Conservation (phyloP, 2,797 vertebrate genomes). For the Peromyscus melanophrys region DNA sequence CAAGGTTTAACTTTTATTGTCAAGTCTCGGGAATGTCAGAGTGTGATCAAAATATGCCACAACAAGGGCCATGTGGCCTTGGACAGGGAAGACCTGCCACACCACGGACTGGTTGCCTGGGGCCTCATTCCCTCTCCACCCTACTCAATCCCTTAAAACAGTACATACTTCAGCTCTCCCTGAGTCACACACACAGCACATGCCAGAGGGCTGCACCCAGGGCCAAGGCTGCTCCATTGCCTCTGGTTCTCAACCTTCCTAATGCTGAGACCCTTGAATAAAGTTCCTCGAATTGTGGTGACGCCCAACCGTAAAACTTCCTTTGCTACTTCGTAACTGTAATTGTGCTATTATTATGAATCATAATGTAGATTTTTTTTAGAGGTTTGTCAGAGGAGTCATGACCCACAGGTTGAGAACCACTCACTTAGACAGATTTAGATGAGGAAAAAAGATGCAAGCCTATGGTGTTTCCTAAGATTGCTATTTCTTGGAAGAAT, state of each 20-base stretch:
- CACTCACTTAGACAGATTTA: constrained; percentile 1
- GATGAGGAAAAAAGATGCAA: constrained; percentile 55
- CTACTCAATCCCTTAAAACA: background rate
- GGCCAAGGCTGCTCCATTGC: background rate
- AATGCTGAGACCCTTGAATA: background rate
- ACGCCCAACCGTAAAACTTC: background rate
- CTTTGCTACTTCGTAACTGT: background rate
- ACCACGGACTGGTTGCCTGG: background rate
- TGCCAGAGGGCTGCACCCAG: background rate
- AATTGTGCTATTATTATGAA: background rate
- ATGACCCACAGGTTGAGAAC: background rate
- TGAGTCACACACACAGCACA: background rate
- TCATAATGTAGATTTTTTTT: background rate
- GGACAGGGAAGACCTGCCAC: background rate
- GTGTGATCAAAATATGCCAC: background rate
- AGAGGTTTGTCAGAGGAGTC: background rate
- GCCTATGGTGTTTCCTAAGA: constrained; percentile 18
- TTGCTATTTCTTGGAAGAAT: constrained; percentile 32
- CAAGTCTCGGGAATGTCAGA: background rate
- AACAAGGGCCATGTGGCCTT: background rate
- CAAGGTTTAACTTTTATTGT: background rate
- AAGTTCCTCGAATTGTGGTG: background rate
- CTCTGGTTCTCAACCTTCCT: background rate
- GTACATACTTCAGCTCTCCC: background rate
- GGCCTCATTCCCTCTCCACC: background rate